Percentiles rank a stretch among this genome's conserved stretches.
These are phyloP conservation scores for Turritopsis dohrnii DNA, from an alignment of 30 jellyfish, hydroid and myxozoan genomes.

Conservation along the genomic window DNA sequence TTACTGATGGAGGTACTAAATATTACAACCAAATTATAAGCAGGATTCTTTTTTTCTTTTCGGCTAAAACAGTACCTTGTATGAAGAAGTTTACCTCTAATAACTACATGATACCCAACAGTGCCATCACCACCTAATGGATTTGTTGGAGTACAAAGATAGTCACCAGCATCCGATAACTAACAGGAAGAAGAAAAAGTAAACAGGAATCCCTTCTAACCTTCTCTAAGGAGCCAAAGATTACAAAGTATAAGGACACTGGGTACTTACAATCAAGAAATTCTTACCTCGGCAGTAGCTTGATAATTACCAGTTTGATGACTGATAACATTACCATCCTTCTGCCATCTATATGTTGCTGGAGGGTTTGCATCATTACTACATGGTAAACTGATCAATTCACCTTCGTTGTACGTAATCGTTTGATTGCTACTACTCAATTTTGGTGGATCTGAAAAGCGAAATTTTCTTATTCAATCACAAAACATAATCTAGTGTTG, in stretches of 20 bases:
- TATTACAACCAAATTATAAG: too few relatives aligned
- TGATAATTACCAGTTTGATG: neutral
- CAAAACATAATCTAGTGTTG: too few relatives aligned
- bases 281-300: conserved; percentile 1
- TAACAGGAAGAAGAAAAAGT: too few relatives aligned
- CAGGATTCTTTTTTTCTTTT: too few relatives aligned
- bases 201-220: too few relatives aligned
- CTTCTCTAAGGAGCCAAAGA: neutral
- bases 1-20: conserved; percentile 16
- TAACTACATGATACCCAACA: neutral
- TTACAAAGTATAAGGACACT: too few relatives aligned
- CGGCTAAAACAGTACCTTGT: neutral
- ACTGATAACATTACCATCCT: neutral
- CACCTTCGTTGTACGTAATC: conserved; percentile 6
- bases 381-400: neutral
- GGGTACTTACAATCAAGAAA: neutral
- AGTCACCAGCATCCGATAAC: neutral
- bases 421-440: neutral
- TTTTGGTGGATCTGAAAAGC: neutral
- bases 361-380: conserved; percentile 10
- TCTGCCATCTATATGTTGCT: neutral
- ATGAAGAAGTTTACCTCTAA: neutral
- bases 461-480: too few relatives aligned
- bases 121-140: neutral
- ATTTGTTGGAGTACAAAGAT: conserved; percentile 14